Percentiles rank a stretch among this genome's conserved stretches.
Evolutionary conservation across 2,888 invertebrate species (phyloP).

Genomic region (Empis stercorea): DNA sequence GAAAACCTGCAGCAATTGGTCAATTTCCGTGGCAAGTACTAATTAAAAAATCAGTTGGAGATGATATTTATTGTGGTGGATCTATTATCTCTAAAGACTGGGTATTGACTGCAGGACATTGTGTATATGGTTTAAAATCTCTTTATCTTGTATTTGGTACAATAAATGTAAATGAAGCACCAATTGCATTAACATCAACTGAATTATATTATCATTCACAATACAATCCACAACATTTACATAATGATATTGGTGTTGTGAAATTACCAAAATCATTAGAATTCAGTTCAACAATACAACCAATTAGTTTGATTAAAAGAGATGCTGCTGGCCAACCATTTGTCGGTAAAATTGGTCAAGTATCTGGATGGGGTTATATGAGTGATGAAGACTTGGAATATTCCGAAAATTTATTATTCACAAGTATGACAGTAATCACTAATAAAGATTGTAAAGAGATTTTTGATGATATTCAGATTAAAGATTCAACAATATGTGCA

Average conservation of each 20-base stretch:
- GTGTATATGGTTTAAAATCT: constrained; percentile 19
- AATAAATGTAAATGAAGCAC: constrained; percentile 17
- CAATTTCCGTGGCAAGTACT: constrained; percentile 33
- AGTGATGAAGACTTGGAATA: constrained; percentile 27
- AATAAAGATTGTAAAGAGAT: constrained; percentile 20
- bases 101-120: constrained; percentile 21
- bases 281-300: constrained; percentile 20
- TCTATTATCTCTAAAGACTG: constrained; percentile 19
- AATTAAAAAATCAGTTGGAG: constrained; percentile 21
- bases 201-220: constrained; percentile 24
- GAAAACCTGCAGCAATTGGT: constrained; percentile 18
- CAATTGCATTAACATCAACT: constrained; percentile 21
- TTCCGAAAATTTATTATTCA: constrained; percentile 21
- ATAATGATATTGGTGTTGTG: constrained; percentile 29
- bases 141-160: constrained; percentile 25
- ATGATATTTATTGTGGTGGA: constrained; percentile 27
- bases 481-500: constrained; percentile 24
- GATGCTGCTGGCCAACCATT: constrained; percentile 15
- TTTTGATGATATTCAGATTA: constrained; percentile 19
- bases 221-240: constrained; percentile 20
- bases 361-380: constrained; percentile 27
- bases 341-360: constrained; percentile 18
- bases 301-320: constrained; percentile 21
- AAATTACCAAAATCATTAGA: constrained; percentile 19
- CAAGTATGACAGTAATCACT: constrained; percentile 23